Evolutionary conservation across 2,888 invertebrate genomes (phyloP), one percentile per base, ranked within the genome.

Genomic region (Cremastinae sp.): DNA sequence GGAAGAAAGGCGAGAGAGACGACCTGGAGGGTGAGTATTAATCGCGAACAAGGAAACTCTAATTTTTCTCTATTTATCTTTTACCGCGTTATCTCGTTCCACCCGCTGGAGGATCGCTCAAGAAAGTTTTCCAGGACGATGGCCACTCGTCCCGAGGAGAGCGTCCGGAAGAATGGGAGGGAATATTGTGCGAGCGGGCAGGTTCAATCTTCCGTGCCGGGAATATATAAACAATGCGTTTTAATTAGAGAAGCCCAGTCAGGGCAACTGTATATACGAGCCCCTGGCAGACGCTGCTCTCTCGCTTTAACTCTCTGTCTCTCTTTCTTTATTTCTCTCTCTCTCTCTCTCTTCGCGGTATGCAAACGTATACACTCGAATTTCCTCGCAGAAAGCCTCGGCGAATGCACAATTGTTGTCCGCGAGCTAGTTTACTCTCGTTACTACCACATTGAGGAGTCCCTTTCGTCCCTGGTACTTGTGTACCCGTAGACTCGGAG

Each of bases 171-270:
- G 51, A 72, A 62, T 45, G 56, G n/a, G 49, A 49, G 53, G 55
- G 62, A 14, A 37, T 47, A 37, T 4, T 62, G 37, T 20, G 45
- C 9, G 69, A 59, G 39, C 43, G 37, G 68, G 51, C 58, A 68
- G 62, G 71, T 66, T 72, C 72, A 76, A 75, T 61, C 62, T 59
- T 80, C 78, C 83, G 83, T 87, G 87, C 84, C 72, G 80, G 81
- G 88, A 88, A 88, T 88, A 88, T 69, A 77, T 86, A 87, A 87
- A 88, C 87, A 88, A 87, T 86, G 88, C 83, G 86, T 88, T 88
- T 88, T 88, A 88, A 88, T 88, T 88, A 88, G 87, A 85, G 81
- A 73, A 77, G 76, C 69, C 28, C 76, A 70, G 65, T 53, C 58
- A 41, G 37, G 39, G 69, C 53, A 47, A 64, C 55, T 39, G 39